Base-by-base conservation (phyloP, 2,113 vertebrate species). In the Halcyon malimbica region DNA sequence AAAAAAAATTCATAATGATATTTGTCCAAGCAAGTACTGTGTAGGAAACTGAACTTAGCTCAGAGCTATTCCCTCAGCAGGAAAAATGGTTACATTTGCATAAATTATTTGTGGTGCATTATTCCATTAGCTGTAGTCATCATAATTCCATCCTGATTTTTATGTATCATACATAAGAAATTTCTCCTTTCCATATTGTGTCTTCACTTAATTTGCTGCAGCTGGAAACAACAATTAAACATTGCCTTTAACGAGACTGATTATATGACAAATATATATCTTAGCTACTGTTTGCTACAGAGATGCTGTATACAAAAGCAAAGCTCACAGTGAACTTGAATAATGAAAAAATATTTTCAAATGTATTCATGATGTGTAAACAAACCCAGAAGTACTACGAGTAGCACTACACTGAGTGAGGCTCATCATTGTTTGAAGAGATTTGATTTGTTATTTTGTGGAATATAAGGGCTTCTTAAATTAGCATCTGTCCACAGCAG, bases 81-180 rank as follows among this genome's bases (percentile, higher is more conserved):
- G 44, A 63, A 93, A 83, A 88, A 94, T 42, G 6, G 51, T 11
- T 84, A 48, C 14, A 76, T 93, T 93, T 92, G 60, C 94, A 94
- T 89, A 84, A 90, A 93, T 84, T 89, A 89, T 96, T 92, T 92
- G 73, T 50, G 69, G 44, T 76, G 28, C 89, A 84, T 92, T 92
- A 91, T 95, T 93, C 57, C 73, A 93, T 84, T 96, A 92, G 69
- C 73, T 89, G 26, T 41, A 94, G 57, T 89, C 81, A 93, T 92
- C 57, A 84, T 70, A 90, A 94, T 90, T 87, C 31, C 14, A 16
- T 23, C 37, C 73, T 79, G 57, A 89, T 87, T 94, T 93, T 96
- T 92, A 79, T 82, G 48, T 31, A 87, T 80, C 3, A 67, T 44
- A 41, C 14, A 65, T 82, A 78, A 89, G 39, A 89, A 93, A 82